phyloP scores from a whole-genome alignment of 2,888 invertebrate species.

The Tenthredo notha region DNA sequence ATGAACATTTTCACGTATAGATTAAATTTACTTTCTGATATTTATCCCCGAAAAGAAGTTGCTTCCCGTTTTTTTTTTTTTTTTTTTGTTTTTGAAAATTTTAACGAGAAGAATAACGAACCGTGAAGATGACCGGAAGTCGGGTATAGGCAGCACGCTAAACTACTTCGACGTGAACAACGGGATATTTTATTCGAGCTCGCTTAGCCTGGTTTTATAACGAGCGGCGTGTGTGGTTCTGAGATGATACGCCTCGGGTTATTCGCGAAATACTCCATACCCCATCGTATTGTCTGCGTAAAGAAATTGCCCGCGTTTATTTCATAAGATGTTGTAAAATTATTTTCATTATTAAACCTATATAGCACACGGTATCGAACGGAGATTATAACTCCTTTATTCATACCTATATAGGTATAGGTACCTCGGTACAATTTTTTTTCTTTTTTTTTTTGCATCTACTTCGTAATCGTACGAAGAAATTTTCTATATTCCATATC shows the following conservation, averaged over 20 bases:
- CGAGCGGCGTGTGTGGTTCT: conserved; percentile 50
- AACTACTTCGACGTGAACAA: conserved; percentile 45
- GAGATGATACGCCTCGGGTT: conserved; percentile 39
- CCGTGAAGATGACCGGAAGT: conserved; percentile 35
- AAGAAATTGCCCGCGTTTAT: conserved; percentile 37
- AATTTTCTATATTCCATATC: background rate
- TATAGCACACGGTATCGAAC: background rate
- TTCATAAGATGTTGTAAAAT: conserved; percentile 21
- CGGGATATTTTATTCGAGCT: conserved; percentile 50
- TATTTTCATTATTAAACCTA: conserved; percentile 12
- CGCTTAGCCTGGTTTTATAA: conserved; percentile 49
- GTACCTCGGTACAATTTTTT: background rate
- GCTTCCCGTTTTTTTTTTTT: background rate
- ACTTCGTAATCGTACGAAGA: background rate
- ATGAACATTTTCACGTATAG: background rate
- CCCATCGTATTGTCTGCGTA: conserved; percentile 33
- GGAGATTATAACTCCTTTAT: background rate
- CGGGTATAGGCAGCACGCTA: background rate
- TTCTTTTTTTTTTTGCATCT: background rate
- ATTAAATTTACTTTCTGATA: background rate
- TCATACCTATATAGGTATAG: no score
- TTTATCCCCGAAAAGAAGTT: background rate
- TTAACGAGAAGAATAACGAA: background rate
- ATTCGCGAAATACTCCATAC: conserved; percentile 26
- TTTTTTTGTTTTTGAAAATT: background rate